Percentiles rank a stretch among this genome's conserved stretches.
Evolutionary conservation across 1,140 invertebrate species (phyloP).

Genomic region (Camponotus pennsylvanicus): DNA sequence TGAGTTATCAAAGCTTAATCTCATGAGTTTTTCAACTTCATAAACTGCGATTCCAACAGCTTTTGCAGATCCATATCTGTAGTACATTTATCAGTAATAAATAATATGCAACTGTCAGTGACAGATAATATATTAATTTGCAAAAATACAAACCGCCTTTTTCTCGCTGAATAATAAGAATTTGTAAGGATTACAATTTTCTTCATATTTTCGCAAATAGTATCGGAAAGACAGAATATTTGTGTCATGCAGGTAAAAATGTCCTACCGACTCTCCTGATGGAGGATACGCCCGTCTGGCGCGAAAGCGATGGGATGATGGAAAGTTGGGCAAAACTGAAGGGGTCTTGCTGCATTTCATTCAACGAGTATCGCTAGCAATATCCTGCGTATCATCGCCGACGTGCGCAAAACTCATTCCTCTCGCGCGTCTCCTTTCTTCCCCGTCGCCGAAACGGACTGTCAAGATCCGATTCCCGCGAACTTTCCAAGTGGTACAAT

Average conservation of each 20-base stretch:
- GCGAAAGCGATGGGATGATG: constrained; percentile 43
- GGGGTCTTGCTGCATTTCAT: constrained; percentile 48
- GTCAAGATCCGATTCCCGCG: constrained; percentile 44
- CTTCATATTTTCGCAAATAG: constrained; percentile 7
- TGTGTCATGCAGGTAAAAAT: constrained; percentile 30
- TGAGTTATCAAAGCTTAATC: constrained; percentile 53
- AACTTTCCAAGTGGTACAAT: constrained; percentile 34
- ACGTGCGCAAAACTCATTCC: constrained; percentile 67
- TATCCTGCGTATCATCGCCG: constrained; percentile 65
- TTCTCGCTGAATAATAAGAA: neutral
- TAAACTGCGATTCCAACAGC: constrained; percentile 19
- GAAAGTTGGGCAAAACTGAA: constrained; percentile 56
- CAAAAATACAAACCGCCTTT: neutral
- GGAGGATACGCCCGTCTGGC: constrained; percentile 23
- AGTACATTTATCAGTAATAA: neutral
- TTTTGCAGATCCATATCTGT: neutral
- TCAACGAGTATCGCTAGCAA: constrained; percentile 58
- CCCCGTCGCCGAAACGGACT: constrained; percentile 45
- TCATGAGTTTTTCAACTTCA: constrained; percentile 48
- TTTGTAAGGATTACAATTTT: neutral
- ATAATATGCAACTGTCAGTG: neutral
- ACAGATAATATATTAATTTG: no score
- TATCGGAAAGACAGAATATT: constrained; percentile 22
- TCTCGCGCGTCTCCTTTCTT: neutral
- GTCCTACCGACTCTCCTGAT: constrained; percentile 21